These are phyloP conservation scores for Phalangium opilio DNA, from an alignment of 2,888 invertebrate genomes.

Conservation along the genomic window DNA sequence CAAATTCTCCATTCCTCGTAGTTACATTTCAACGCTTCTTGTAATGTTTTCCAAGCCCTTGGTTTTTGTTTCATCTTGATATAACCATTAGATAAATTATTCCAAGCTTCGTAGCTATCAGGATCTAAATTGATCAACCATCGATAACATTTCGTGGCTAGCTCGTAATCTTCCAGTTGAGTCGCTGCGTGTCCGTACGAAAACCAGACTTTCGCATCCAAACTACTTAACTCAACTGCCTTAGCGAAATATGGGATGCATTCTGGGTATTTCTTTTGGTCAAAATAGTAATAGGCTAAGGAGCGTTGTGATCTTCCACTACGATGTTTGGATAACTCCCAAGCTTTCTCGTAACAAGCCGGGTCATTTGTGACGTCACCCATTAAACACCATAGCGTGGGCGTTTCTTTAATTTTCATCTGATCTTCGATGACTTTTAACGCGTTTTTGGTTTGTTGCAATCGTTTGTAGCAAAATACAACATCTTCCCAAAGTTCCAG, in stretches of 20 bases:
- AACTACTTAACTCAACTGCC: constrained; percentile 67
- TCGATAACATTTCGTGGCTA: constrained; percentile 68
- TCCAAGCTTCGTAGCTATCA: constrained; percentile 90
- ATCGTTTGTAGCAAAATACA: constrained; percentile 80
- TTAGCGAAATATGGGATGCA: constrained; percentile 65
- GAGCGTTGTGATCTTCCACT: constrained; percentile 75
- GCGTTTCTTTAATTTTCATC: constrained; percentile 55
- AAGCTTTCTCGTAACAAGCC: constrained; percentile 69
- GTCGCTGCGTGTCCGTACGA: constrained; percentile 73
- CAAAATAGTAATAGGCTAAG: constrained; percentile 62
- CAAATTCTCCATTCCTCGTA: constrained; percentile 82
- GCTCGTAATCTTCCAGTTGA: constrained; percentile 57
- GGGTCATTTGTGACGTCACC: constrained; percentile 71
- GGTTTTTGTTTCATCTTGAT: constrained; percentile 70
- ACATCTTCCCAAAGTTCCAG: constrained; percentile 82
- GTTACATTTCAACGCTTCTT: constrained; percentile 79
- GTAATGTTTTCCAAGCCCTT: constrained; percentile 64
- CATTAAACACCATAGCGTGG: constrained; percentile 75
- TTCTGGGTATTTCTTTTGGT: constrained; percentile 52
- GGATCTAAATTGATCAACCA: constrained; percentile 72
- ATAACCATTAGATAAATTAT: constrained; percentile 87
- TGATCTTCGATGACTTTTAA: constrained; percentile 73
- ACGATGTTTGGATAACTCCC: constrained; percentile 64
- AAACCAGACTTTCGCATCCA: constrained; percentile 75
- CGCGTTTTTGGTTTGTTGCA: constrained; percentile 40